Percentiles rank a stretch among this genome's conserved stretches.
Conservation (phyloP, 2,888 invertebrate species). For the Hedya salicella region DNA sequence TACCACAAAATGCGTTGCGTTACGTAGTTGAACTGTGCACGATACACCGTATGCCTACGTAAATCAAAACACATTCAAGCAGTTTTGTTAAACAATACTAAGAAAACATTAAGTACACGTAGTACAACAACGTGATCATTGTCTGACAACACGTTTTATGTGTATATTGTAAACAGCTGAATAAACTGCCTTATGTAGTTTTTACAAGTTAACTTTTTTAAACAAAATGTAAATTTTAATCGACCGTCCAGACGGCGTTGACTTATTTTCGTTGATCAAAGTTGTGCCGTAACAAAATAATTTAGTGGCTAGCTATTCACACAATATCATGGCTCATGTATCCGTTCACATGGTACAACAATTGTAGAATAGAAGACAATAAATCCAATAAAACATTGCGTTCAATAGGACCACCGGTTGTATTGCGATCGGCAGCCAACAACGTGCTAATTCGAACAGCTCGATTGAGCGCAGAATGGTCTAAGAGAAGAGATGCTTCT, state of each 20-base stretch:
- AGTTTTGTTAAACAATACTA: conserved; percentile 13
- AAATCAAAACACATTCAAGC: neutral
- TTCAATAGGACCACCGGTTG: conserved; percentile 41
- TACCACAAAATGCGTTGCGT: no score
- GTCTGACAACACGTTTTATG: neutral
- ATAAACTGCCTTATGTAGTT: no score
- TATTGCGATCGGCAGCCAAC: neutral
- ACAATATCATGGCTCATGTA: no score
- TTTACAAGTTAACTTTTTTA: no score
- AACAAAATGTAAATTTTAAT: no score
- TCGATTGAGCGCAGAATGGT: conserved; percentile 48
- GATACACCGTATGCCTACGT: no score
- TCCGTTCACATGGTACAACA: neutral
- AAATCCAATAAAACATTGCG: conserved; percentile 35
- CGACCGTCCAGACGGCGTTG: no score
- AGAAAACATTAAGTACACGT: conserved; percentile 10
- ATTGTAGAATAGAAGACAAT: conserved; percentile 33
- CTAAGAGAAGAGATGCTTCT: conserved; percentile 55
- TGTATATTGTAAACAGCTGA: no score
- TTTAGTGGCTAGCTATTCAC: no score
- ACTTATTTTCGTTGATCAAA: no score
- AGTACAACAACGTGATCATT: conserved; percentile 4
- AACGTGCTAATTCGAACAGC: conserved; percentile 31
- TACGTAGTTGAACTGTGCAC: no score
- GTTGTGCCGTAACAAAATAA: no score